Conservation (phyloP, 2,797 vertebrate species). For the Potorous gilbertii region DNA sequence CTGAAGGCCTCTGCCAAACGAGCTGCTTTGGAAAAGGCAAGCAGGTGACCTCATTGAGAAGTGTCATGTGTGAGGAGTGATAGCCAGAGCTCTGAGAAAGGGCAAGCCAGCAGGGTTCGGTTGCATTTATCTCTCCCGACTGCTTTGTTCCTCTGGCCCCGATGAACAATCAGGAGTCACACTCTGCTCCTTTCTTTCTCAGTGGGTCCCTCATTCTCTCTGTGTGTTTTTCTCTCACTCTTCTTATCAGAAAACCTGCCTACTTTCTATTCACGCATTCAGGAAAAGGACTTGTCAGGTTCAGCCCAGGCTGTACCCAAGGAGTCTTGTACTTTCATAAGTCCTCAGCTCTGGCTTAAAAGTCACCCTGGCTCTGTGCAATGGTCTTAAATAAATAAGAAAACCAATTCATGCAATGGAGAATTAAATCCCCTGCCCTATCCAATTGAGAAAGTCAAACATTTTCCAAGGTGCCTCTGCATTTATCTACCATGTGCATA, state of each 20-base stretch:
- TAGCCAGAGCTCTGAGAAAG: neutral
- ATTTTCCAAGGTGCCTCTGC: neutral
- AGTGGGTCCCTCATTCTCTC: neutral
- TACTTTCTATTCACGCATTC: neutral
- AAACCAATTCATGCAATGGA: neutral
- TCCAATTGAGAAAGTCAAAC: neutral
- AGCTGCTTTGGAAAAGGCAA: neutral
- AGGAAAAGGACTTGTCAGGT: neutral
- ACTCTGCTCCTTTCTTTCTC: slow-evolving; percentile 4
- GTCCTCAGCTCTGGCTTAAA: neutral
- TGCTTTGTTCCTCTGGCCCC: slow-evolving; percentile 13
- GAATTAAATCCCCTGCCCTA: neutral
- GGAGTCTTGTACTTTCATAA: neutral
- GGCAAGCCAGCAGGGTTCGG: neutral
- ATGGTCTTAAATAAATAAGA: neutral
- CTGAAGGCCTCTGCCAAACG: neutral
- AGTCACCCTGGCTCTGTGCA: neutral
- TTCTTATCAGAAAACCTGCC: neutral
- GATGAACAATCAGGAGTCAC: neutral
- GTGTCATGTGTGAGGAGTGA: neutral
- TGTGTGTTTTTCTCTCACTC: neutral
- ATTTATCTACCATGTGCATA: too few relatives aligned
- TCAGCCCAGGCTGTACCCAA: neutral
- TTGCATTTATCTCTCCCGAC: neutral
- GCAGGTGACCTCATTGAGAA: neutral